Evolutionary conservation across 2,113 vertebrate genomes (phyloP).

Genomic region (Cephalopterus ornatus): DNA sequence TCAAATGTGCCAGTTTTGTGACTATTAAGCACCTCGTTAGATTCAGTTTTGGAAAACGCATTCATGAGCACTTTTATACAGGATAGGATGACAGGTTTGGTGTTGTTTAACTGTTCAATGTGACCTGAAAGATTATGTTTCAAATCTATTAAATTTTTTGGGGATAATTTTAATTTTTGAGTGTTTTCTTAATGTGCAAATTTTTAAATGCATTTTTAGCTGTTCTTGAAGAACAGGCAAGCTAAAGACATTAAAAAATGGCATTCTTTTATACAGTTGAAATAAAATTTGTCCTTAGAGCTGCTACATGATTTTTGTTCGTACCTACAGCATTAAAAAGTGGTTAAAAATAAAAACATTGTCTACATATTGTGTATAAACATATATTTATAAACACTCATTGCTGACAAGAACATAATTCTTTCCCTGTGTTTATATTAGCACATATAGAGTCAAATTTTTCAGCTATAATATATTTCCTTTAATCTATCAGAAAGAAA

Average conservation of each 20-base stretch:
- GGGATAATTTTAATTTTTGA: background rate
- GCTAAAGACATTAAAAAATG: background rate
- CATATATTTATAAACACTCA: conserved; percentile 24
- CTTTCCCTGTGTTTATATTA: conserved; percentile 34
- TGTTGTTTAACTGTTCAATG: conserved; percentile 24
- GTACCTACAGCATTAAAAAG: conserved; percentile 38
- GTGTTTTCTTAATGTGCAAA: background rate
- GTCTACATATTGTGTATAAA: conserved; percentile 42
- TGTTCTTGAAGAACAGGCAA: background rate
- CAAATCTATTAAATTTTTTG: background rate
- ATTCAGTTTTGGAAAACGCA: conserved; percentile 71
- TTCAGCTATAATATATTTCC: conserved; percentile 50
- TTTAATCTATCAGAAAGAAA: conserved; percentile 60
- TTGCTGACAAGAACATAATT: conserved; percentile 13
- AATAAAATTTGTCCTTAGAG: conserved; percentile 12
- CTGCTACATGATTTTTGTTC: conserved; percentile 51
- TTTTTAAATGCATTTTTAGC: background rate
- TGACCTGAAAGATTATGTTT: background rate
- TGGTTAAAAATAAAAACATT: conserved; percentile 49
- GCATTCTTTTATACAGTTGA: background rate
- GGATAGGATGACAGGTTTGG: background rate
- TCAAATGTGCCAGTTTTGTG: conserved; percentile 78
- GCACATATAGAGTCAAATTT: background rate
- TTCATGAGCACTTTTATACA: conserved; percentile 56
- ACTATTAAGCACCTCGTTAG: conserved; percentile 78